A percentile compares a stretch with the other conserved stretches of the same genome.
These are phyloP conservation scores for Chaetodon trifascialis DNA, from an alignment of 2,113 vertebrate genomes.

Conservation along the genomic window DNA sequence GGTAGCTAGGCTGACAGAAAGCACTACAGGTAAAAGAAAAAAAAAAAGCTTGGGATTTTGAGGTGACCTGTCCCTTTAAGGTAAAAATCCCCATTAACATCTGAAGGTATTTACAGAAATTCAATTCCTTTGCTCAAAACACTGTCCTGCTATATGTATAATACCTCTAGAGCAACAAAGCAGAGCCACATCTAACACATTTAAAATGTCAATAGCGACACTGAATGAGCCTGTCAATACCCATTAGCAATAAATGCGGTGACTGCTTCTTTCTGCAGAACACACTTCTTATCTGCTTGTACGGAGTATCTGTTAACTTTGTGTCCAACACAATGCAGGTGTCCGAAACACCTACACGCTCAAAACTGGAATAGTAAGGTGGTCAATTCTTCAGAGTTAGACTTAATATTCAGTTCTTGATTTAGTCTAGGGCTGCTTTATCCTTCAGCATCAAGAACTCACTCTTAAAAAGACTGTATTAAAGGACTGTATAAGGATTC, in stretches of 20 bases:
- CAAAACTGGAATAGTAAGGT: neutral
- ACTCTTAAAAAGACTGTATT: neutral
- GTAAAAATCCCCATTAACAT: neutral
- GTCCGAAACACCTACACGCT: neutral
- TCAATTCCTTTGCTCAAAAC: neutral
- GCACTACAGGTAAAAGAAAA: too few relatives aligned
- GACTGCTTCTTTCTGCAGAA: neutral
- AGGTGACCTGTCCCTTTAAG: too few relatives aligned
- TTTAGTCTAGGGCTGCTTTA: neutral
- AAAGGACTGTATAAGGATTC: neutral
- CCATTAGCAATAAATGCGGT: neutral
- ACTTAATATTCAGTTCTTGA: neutral
- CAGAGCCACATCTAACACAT: neutral
- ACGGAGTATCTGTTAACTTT: neutral
- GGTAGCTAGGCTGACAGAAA: too few relatives aligned
- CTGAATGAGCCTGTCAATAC: conserved; percentile 32
- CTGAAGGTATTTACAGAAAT: neutral
- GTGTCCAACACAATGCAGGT: neutral
- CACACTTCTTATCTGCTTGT: neutral
- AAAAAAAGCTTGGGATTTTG: too few relatives aligned
- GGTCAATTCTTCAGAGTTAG: neutral
- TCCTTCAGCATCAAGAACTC: neutral
- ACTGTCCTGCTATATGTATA: neutral
- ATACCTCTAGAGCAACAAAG: neutral
- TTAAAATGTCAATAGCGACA: conserved; percentile 12